These are phyloP conservation scores for Brachyptera putata DNA, from an alignment of 2,888 invertebrate species.

Conservation along the genomic window DNA sequence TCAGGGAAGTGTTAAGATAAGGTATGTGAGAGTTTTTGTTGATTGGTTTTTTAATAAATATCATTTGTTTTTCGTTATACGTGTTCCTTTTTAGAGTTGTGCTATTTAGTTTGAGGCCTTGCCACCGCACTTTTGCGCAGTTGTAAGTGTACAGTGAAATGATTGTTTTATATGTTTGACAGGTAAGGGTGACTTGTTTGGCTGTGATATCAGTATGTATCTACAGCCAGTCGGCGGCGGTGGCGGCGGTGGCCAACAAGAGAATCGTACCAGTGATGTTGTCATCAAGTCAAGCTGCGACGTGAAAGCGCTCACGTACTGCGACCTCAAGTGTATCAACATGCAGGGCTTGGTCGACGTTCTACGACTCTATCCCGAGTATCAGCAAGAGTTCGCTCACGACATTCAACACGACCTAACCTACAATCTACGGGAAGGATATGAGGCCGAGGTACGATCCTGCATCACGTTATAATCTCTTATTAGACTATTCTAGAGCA, in stretches of 20 bases:
- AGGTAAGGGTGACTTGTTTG: conserved; percentile 96
- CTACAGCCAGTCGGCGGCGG: conserved; percentile 55
- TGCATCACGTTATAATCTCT: too few species aligned
- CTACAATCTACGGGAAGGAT: conserved; percentile 89
- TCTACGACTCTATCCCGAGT: conserved; percentile 86
- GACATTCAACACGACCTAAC: conserved; percentile 95
- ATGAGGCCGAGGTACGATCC: conserved; percentile 76
- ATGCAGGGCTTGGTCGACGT: conserved; percentile 88
- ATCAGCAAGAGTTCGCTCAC: conserved; percentile 88
- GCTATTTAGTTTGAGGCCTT: too few species aligned
- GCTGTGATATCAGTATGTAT: conserved; percentile 84
- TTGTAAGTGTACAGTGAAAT: too few species aligned
- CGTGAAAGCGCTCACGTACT: conserved; percentile 91
- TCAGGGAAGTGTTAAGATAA: too few species aligned
- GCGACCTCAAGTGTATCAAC: conserved; percentile 91
- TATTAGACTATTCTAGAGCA: too few species aligned
- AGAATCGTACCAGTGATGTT: conserved; percentile 57
- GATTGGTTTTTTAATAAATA: too few species aligned
- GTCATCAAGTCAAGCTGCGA: conserved; percentile 92
- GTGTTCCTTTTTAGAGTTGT: too few species aligned
- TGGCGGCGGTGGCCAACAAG: conserved; percentile 48
- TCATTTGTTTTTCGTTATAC: too few species aligned
- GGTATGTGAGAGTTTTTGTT: too few species aligned
- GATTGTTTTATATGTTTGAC: too few species aligned
- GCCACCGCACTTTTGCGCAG: too few species aligned